phyloP scores from a whole-genome alignment of 2,113 vertebrate genomes.

The Psilopsiagon aurifrons region DNA sequence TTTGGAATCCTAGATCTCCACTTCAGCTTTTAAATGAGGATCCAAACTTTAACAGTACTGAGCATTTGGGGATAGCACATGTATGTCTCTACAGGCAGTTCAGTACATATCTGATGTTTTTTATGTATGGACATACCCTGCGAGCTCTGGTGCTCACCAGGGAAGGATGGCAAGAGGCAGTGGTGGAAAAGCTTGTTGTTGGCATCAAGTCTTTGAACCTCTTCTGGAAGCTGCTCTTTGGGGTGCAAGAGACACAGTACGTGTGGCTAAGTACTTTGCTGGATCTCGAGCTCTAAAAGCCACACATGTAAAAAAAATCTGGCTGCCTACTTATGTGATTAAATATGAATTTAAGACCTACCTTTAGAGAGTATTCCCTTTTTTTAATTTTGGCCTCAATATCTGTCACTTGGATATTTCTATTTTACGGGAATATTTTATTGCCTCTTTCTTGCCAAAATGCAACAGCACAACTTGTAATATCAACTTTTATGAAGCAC shows the following conservation, averaged over 20 bases:
- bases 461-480: constrained; percentile 6
- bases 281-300: not conserved
- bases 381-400: not conserved
- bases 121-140: not conserved
- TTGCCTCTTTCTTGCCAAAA: constrained; percentile 30
- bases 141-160: not conserved
- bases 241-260: not conserved
- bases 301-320: not conserved
- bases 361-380: not conserved
- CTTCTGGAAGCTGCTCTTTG: not conserved
- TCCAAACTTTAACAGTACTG: not conserved
- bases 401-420: constrained; percentile 24
- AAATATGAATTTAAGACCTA: constrained; percentile 15
- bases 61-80: not conserved
- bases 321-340: not conserved
- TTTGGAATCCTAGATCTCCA: not conserved
- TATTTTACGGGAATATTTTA: constrained; percentile 24
- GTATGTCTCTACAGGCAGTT: not conserved
- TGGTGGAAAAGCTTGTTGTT: not conserved
- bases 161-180: not conserved
- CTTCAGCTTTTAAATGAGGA: not conserved
- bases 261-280: not conserved
- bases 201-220: not conserved
- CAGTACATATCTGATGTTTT: not conserved
- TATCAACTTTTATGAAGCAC: constrained; percentile 34